Evolutionary conservation across 2,797 vertebrate genomes (phyloP), one percentile per base, ranked within the genome.

Genomic region (Argya squamiceps): DNA sequence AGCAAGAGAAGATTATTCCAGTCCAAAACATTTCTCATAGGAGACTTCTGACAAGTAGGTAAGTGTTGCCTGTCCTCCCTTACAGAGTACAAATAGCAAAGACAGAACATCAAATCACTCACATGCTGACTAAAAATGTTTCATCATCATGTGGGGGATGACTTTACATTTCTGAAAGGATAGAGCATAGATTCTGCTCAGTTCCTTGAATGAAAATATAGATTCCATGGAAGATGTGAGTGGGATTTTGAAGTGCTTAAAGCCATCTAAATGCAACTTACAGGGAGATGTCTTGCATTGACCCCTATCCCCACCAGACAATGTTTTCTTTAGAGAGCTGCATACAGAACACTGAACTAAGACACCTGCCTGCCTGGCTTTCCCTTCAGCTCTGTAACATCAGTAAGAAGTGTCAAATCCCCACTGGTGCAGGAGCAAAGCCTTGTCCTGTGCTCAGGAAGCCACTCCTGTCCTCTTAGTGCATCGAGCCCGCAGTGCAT

Each of bases 401-500:
- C 58, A 39, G 5, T 12, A 50, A 53, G 30, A 80, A 68, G 36
- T 5, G 0, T 27, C 24, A 21, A 21, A 70, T 56, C 88, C 69
- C 53, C 44, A 67, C n/a, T n/a, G 23, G 15, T 21, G 22, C 18
- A 53, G 39, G n/a, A 43, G 1, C 1, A 1, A 73, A 47, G 36
- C n/a, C 15, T 77, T 55, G 10, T 21, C 53, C 79, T 58, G 36
- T 37, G 53, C 73, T 84, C 41, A 56, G 64, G 60, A 75, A 81
- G 16, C 18, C 26, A 59, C 16, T 49, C 2, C 0, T 15, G 16
- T 21, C 26, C 41, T 75, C 78, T 60, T 12, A 39, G 27, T 2
- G 5, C 23, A 58, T 20, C 0, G 8, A 43, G 27, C 23, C 50
- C 32, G 16, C 0, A 41, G 23, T 0, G 0, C 4, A 43, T 59